These are phyloP conservation scores for Phlogophora meticulosa DNA, from an alignment of 2,888 invertebrate genomes.

Conservation along the genomic window DNA sequence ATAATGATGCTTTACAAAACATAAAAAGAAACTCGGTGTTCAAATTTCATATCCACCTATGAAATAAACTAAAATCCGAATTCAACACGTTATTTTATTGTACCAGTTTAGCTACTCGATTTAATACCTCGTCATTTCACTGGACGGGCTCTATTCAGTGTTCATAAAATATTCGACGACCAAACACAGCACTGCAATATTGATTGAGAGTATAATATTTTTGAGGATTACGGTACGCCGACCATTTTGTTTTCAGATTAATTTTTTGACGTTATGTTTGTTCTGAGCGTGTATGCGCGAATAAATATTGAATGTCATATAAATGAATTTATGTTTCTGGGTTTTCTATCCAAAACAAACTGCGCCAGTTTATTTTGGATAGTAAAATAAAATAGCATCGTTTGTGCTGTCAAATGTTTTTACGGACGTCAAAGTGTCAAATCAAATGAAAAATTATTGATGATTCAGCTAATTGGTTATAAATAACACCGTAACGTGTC, in stretches of 20 bases:
- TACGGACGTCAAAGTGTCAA: neutral
- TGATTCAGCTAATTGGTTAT: too few relatives aligned
- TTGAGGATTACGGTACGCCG: constrained; percentile 31
- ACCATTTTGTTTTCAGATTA: constrained; percentile 25
- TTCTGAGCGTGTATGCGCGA: neutral
- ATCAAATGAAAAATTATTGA: neutral
- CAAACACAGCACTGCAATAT: constrained; percentile 41
- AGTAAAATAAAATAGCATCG: neutral
- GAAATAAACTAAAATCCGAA: constrained; percentile 9
- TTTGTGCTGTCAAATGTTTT: neutral
- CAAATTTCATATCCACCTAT: neutral
- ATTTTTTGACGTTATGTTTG: constrained; percentile 12
- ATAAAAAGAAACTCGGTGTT: neutral
- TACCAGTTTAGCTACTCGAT: constrained; percentile 26
- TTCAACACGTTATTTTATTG: constrained; percentile 27
- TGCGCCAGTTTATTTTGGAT: neutral
- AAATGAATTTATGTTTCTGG: constrained; percentile 1
- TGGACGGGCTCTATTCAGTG: constrained; percentile 36
- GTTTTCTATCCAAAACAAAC: too few relatives aligned
- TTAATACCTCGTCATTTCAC: constrained; percentile 40
- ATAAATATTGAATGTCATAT: constrained; percentile 8
- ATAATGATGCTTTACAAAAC: too few relatives aligned
- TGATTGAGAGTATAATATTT: constrained; percentile 52
- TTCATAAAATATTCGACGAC: constrained; percentile 51
- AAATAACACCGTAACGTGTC: too few relatives aligned